Evolutionary conservation across 2,797 vertebrate species (phyloP).

Genomic region (Champsocephalus esox): DNA sequence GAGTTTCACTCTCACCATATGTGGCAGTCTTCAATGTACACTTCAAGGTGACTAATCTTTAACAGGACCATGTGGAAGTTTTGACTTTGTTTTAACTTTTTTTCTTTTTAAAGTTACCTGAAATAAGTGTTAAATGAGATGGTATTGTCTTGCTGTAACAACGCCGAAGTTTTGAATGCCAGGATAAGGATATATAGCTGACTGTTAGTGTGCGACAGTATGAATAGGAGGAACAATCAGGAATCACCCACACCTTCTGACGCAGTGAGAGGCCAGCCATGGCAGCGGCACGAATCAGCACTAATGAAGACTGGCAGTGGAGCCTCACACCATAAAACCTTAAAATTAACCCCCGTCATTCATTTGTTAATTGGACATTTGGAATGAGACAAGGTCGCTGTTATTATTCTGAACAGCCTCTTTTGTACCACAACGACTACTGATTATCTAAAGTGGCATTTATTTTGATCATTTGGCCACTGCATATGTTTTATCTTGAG

Average conservation of each 20-base stretch:
- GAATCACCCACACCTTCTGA: conserved; percentile 39
- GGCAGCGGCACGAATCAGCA: conserved; percentile 85
- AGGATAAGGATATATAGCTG: conserved; percentile 5
- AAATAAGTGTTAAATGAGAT: conserved; percentile 3
- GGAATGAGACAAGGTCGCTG: conserved; percentile 79
- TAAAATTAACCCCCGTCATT: conserved; percentile 87
- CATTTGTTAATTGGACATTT: conserved; percentile 88
- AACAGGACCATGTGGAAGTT: conserved; percentile 1
- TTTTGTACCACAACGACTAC: conserved; percentile 19
- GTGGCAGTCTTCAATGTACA: conserved; percentile 3
- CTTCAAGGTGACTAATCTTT: background rate
- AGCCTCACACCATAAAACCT: conserved; percentile 80
- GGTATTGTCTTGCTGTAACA: conserved; percentile 8
- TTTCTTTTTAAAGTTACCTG: conserved; percentile 1
- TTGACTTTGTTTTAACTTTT: conserved; percentile 5
- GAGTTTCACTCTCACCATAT: conserved; percentile 31
- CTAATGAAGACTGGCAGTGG: conserved; percentile 88
- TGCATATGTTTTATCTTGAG: background rate
- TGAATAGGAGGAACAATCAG: conserved; percentile 39
- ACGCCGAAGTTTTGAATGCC: background rate
- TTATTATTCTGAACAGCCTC: conserved; percentile 28
- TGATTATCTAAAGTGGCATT: conserved; percentile 21
- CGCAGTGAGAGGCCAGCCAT: conserved; percentile 39
- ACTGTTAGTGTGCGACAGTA: conserved; percentile 27
- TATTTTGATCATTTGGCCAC: conserved; percentile 15